Base-by-base conservation (phyloP, 2,113 vertebrate genomes). In the Alethe castanea region DNA sequence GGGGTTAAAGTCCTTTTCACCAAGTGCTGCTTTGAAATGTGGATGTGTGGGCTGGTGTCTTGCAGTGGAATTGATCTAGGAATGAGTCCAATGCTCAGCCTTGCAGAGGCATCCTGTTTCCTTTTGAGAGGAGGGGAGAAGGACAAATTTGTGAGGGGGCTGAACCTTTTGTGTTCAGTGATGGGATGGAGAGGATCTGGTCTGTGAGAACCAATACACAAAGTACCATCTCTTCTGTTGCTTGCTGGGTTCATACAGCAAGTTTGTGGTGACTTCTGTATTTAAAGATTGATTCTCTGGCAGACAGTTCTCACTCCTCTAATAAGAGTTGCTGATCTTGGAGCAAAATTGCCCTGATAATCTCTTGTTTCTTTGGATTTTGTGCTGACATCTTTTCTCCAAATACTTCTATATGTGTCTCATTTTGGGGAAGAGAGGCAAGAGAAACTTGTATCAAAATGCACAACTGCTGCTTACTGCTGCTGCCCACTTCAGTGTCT, bases 171-270 rank as follows among this genome's bases (percentile, higher is more conserved):
- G 79, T 93, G 29, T 29, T 83, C 36, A 9, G 59, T 11, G 60
- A 33, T 62, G 56, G 73, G 52, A 15, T 54, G 60, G 89, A 80
- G 76, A 60, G 20, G 59, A 77, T 62, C 23, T 44, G 19, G 14
- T 50, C 19, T 67, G 38, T 56, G 45, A 54, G 47, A 71, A 45
- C 8, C 35, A 12, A 2, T 40, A 19, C 11, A 28, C 28, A 5
- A 33, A 71, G 47, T 7, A 14, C 31, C 8, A 23, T 35, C 70
- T 76, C 56, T 62, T 11, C 9, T 14, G 5, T 14, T 38, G 47
- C 26, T 67, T 3, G 0, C 10, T 18, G n/a, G n/a, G 31, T 24
- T 87, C 33, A 2, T 57, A 4, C 12, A 0, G 1, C 0, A 0
- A 25, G 60, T 72, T 52, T 72, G 19, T 66, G 35, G 74, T 7